These are phyloP conservation scores for Naja naja DNA, from an alignment of 2,113 vertebrate species.

Conservation along the genomic window DNA sequence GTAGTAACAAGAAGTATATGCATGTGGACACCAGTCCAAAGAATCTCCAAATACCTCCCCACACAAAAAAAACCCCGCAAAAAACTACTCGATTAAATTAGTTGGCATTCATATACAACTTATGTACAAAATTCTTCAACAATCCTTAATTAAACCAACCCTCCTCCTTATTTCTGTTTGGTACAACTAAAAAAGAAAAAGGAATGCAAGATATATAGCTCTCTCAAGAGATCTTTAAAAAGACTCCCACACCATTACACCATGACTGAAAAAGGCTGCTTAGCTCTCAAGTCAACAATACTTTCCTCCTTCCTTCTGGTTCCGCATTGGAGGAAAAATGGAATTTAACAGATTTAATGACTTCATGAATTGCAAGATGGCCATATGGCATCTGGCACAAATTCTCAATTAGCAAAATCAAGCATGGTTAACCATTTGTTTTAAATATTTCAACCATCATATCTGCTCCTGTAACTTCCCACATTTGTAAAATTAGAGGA, in stretches of 20 bases:
- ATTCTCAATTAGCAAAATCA: slow-evolving; percentile 22
- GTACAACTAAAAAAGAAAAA: accelerated
- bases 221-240: slow-evolving; percentile 10
- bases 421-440: neutral
- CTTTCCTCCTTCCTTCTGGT: slow-evolving; percentile 44
- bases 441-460: neutral
- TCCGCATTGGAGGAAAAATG: slow-evolving; percentile 42
- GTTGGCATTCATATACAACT: neutral
- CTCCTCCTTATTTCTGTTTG: slow-evolving; percentile 9
- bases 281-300: slow-evolving; percentile 38
- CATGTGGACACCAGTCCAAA: neutral
- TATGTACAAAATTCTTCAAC: neutral
- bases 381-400: slow-evolving; percentile 78
- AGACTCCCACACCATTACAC: slow-evolving; percentile 17
- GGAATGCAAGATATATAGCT: slow-evolving; percentile 8
- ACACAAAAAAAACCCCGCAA: neutral
- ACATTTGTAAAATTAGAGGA: neutral
- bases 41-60: neutral
- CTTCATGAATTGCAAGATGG: slow-evolving; percentile 76
- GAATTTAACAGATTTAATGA: slow-evolving; percentile 56
- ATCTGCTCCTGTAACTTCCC: neutral
- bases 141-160: neutral
- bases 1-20: neutral
- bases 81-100: neutral
- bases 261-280: slow-evolving; percentile 19